These are phyloP conservation scores for Morinoia aosen DNA, from an alignment of 2,888 invertebrate genomes.

Conservation along the genomic window DNA sequence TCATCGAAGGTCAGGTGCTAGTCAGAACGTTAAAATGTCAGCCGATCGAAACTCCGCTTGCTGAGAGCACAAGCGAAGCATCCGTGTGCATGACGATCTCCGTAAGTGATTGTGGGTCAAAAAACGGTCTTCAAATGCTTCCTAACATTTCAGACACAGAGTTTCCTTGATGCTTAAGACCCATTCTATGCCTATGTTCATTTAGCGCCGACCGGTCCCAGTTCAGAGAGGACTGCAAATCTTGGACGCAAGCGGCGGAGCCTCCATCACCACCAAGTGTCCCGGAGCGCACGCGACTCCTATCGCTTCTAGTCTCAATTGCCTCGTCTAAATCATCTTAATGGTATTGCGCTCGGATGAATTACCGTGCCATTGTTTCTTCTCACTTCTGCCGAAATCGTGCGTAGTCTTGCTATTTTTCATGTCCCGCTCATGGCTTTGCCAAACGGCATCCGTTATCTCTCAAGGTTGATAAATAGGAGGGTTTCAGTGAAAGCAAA, in stretches of 20 bases:
- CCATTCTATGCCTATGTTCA: neutral
- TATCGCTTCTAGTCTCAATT: constrained; percentile 44
- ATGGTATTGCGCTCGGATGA: constrained; percentile 46
- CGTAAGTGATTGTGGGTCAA: neutral
- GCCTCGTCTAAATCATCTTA: constrained; percentile 45
- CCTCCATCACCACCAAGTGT: constrained; percentile 19
- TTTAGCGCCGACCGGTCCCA: neutral
- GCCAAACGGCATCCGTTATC: constrained; percentile 17
- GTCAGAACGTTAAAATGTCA: neutral
- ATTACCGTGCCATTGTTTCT: constrained; percentile 46
- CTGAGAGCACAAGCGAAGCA: neutral
- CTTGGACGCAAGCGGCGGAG: neutral
- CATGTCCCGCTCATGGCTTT: neutral
- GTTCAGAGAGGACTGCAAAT: neutral
- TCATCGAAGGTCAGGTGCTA: neutral
- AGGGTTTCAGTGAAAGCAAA: neutral
- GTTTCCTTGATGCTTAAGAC: neutral
- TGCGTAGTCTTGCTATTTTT: neutral
- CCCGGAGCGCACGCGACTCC: constrained; percentile 25
- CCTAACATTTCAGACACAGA: neutral
- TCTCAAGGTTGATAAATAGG: neutral
- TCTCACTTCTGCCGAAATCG: constrained; percentile 30
- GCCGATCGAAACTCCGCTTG: neutral
- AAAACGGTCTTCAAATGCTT: neutral
- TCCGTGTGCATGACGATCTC: neutral